Evolutionary conservation across 2,888 invertebrate genomes (phyloP).

Genomic region (Oxycera nigricornis): DNA sequence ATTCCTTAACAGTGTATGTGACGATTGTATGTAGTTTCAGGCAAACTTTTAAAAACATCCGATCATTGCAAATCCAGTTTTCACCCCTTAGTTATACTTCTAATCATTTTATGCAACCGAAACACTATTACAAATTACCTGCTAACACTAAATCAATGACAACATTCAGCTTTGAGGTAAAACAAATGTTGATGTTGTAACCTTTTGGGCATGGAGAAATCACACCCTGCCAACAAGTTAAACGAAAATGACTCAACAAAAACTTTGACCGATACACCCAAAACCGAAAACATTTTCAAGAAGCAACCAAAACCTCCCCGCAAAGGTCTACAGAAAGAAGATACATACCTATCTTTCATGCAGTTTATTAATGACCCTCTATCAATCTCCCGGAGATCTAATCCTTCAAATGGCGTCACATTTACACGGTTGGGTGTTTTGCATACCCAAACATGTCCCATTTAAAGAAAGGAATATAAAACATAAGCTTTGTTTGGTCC

Average conservation of each 20-base stretch:
- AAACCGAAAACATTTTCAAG: neutral
- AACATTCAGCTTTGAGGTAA: neutral
- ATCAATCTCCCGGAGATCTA: conserved; percentile 42
- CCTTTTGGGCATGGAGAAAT: neutral
- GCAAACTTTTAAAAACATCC: too few relatives aligned
- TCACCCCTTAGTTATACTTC: neutral
- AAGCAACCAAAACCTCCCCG: neutral
- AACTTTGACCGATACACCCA: neutral
- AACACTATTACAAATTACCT: neutral
- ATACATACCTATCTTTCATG: neutral
- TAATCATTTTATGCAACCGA: neutral
- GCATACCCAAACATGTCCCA: conserved; percentile 37
- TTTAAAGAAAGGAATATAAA: neutral
- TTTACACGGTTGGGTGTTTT: conserved; percentile 42
- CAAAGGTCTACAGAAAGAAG: neutral
- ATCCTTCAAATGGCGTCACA: conserved; percentile 45
- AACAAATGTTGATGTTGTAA: neutral
- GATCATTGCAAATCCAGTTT: neutral
- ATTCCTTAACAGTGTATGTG: too few relatives aligned
- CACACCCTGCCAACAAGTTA: neutral
- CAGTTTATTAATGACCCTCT: conserved; percentile 40
- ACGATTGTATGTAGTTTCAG: too few relatives aligned
- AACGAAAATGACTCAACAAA: neutral
- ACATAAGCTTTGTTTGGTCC: neutral
- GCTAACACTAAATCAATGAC: neutral